Conservation (phyloP, 1,140 invertebrate species). For the Oncopeltus fasciatus region DNA sequence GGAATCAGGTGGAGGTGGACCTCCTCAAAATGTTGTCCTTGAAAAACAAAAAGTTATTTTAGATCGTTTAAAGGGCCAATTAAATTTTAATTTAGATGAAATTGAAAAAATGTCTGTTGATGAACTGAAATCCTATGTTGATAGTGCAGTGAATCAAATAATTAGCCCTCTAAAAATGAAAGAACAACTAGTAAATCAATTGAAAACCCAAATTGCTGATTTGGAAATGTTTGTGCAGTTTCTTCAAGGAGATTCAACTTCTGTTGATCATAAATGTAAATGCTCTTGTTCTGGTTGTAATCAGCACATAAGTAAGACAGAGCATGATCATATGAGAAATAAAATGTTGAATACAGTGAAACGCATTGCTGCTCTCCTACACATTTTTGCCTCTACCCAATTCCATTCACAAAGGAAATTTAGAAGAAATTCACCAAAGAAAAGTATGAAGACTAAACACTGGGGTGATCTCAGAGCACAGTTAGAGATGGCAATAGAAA, state of each 20-base stretch:
- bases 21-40: conserved; percentile 67
- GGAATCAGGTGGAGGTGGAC: conserved; percentile 64
- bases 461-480: conserved; percentile 87
- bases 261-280: conserved; percentile 5
- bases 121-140: conserved; percentile 65
- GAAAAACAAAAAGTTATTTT: conserved; percentile 81
- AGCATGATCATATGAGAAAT: conserved; percentile 28
- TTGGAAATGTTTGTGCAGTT: conserved; percentile 94
- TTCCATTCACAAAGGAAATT: conserved; percentile 53
- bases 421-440: conserved; percentile 71
- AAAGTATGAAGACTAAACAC: conserved; percentile 69
- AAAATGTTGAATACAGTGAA: conserved; percentile 57
- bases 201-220: conserved; percentile 93
- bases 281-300: conserved; percentile 15
- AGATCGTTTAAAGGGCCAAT: conserved; percentile 57
- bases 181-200: conserved; percentile 81
- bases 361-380: conserved; percentile 71
- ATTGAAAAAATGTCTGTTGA: conserved; percentile 54
- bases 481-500: conserved; percentile 76
- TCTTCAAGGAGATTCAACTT: conserved; percentile 51
- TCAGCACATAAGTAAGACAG: conserved; percentile 16
- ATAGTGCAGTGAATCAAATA: conserved; percentile 54
- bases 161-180: conserved; percentile 90
- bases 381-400: conserved; percentile 84
- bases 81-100: conserved; percentile 62